Percentiles rank a stretch among this genome's conserved stretches.
phyloP scores from a whole-genome alignment of 2,888 invertebrate genomes.

The Lydus trimaculatus region DNA sequence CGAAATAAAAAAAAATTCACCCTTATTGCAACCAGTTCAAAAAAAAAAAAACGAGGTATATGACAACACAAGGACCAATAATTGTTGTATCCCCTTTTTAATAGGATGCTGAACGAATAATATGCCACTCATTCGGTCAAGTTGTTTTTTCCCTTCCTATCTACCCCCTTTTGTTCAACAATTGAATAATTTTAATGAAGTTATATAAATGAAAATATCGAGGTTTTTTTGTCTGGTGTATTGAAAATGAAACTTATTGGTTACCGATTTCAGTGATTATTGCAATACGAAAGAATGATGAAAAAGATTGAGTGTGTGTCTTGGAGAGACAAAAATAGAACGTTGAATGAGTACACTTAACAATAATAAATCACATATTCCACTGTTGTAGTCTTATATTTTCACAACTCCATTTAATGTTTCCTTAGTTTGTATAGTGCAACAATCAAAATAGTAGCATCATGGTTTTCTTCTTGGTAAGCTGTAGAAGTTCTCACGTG shows the following conservation, averaged over 20 bases:
- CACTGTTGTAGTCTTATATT: too few relatives aligned
- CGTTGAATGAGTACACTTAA: too few relatives aligned
- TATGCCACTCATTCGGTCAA: neutral
- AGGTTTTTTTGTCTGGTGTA: neutral
- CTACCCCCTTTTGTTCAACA: neutral
- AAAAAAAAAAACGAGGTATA: neutral
- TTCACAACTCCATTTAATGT: too few relatives aligned
- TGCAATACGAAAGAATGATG: too few relatives aligned
- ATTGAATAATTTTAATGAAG: constrained; percentile 4
- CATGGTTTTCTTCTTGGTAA: too few relatives aligned
- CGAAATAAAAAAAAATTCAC: neutral
- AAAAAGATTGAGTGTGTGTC: too few relatives aligned
- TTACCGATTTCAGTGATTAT: too few relatives aligned
- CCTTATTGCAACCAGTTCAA: neutral
- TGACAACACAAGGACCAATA: constrained; percentile 1
- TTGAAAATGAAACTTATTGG: neutral
- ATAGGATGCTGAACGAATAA: neutral
- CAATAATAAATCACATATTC: too few relatives aligned
- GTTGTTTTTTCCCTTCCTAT: neutral
- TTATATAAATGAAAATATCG: neutral
- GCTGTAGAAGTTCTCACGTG: too few relatives aligned
- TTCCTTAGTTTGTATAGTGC: too few relatives aligned
- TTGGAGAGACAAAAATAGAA: too few relatives aligned
- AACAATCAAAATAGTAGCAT: too few relatives aligned
- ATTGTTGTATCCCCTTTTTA: neutral